Evolutionary conservation across 2,888 invertebrate species (phyloP), one percentile per base, ranked within the genome.

Genomic region (Euplagia quadripunctaria): DNA sequence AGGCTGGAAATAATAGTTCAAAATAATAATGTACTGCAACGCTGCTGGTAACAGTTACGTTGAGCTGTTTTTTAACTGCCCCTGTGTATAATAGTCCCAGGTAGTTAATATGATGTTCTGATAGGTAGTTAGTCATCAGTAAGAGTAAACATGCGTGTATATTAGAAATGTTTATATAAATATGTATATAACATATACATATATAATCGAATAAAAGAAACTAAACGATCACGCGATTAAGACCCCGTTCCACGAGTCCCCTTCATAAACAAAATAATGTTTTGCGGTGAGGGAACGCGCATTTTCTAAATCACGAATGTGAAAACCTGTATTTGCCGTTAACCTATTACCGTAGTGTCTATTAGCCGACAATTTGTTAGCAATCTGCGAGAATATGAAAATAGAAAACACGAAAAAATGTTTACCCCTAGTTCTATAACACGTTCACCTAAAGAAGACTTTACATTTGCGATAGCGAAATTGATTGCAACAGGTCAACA

Each of bases 241-340:
- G 87, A 85, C 82, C 82, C 86, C 86, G 52, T 81, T 76, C 58
- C 82, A 82, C 81, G 80, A 86, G 81, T 73, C 84, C 85, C 85
- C 87, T 82, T 84, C 84, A 91, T 90, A 90, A 91, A 92, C 91
- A 90, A 94, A 94, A 94, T 94, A 94, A 94, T 93, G 90, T 90
- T 89, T 93, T 96, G 94, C 92, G 95, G 95, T 95, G 86, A 90
- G 88, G 90, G 87, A 89, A 89, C 89, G 88, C 89, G 87, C 85
- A 88, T 92, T 94, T 93, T 92, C 92, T 92, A 92, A 94, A 94
- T 94, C 94, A 94, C 93, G 92, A 94, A 93, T 92, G 90, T 92
- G 93, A 92, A 92, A 92, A 90, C 88, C 86, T 86, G 87, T 88
- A 84, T 89, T 90, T 88, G 87, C 88, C 87, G 86, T 87, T 88